Evolutionary conservation across 1,140 invertebrate species (phyloP), one percentile per base, ranked within the genome.

Genomic region (Mactra quadrangularis): DNA sequence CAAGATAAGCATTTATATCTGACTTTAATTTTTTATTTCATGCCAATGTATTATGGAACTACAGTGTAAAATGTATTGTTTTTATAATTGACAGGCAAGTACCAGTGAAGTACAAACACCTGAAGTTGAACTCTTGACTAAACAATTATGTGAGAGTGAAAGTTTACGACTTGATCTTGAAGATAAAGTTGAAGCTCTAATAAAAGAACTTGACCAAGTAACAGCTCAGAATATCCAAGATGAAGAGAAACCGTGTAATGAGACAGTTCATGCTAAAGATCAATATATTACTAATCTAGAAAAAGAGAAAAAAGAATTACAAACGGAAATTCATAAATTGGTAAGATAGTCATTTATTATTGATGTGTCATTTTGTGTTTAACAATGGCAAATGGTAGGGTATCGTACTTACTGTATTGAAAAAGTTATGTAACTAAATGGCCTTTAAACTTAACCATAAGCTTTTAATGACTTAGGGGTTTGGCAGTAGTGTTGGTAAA

Each of bases 131-230:
- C 22, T 53, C 3, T 31, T 81, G n/a, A 81, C 77, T n/a, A 70
- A 60, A n/a, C 79, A 82, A 50, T 50, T 82, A n/a, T 74, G 59
- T 62, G 79, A 82, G 25, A 82, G 79, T 55, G 79, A 82, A 41
- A 74, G 70, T 55, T 35, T 33, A 13, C n/a, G 79, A 13, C 70
- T 82, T 3, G 79, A 82, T 52, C 59, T 82, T 17, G 79, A 82
- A 60, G 79, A 82, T 41, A 33, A 41, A 35, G 60, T 82, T 9
- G 68, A 82, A 45, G 57, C 52, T 3, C 60, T 82, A 1, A 25
- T 45, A 22, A 68, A 82, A 38, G 25, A 66, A 35, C 50, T 82
- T 27, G 41, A 47, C 25, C 13, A 62, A 29, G 15, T 50, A 4
- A 25, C 47, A 19, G 38, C 78, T n/a, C 25, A 60, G 15, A 72